A percentile compares a stretch with the other conserved stretches of the same genome.
phyloP scores from a whole-genome alignment of 2,113 vertebrate genomes.

The Lonchura striata region DNA sequence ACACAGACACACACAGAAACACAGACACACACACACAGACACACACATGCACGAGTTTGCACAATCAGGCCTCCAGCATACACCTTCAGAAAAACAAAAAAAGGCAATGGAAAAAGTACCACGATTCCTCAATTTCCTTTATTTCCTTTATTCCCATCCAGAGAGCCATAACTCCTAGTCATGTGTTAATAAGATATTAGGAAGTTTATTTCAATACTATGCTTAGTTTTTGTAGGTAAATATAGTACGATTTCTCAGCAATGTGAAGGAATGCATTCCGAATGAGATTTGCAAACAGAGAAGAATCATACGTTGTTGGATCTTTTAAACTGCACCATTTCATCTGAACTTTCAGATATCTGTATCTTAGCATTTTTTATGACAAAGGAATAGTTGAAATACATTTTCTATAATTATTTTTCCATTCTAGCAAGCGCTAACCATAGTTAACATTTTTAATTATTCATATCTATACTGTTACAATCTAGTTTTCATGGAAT shows the following conservation, averaged over 20 bases:
- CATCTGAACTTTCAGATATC: slow-evolving; percentile 57
- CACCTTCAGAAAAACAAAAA: not conserved
- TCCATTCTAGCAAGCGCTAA: slow-evolving; percentile 65
- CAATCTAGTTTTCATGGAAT: slow-evolving; percentile 66
- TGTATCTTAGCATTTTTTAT: slow-evolving; percentile 65
- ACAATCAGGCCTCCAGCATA: not conserved
- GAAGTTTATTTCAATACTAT: slow-evolving; percentile 33
- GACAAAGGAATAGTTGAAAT: slow-evolving; percentile 60
- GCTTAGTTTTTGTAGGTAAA: slow-evolving; percentile 26
- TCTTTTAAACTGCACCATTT: slow-evolving; percentile 41
- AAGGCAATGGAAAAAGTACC: slow-evolving; percentile 21
- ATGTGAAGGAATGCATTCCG: slow-evolving; percentile 36
- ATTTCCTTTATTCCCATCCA: slow-evolving; percentile 24
- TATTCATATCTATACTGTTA: slow-evolving; percentile 66
- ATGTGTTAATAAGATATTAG: slow-evolving; percentile 24
- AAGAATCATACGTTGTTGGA: slow-evolving; percentile 11
- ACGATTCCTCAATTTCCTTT: not conserved
- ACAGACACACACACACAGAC: not conserved
- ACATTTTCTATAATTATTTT: slow-evolving; percentile 68
- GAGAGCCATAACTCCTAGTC: slow-evolving; percentile 40
- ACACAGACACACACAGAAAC: not conserved
- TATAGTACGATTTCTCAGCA: slow-evolving; percentile 37
- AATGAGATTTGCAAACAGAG: slow-evolving; percentile 37
- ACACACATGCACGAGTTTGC: not conserved
- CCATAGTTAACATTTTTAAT: slow-evolving; percentile 71